Base-by-base conservation (phyloP, 1,140 invertebrate species). In the Neodiprion lecontei region DNA sequence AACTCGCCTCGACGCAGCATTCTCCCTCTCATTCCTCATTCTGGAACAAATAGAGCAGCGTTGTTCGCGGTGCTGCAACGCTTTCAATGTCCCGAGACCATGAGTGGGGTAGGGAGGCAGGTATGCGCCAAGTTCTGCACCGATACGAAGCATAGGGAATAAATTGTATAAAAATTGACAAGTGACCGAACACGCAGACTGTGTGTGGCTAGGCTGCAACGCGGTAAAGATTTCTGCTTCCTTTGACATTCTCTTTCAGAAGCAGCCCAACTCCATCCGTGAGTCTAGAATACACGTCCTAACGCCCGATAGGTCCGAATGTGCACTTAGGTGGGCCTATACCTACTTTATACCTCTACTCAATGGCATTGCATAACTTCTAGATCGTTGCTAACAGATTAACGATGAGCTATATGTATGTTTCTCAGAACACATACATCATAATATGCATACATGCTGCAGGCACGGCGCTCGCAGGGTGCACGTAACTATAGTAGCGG, bases 221-320 rank as follows among this genome's bases (percentile, higher is more conserved):
- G 28, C 28, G 28, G 28, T 5, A 61, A 61, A 61, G 4, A 17
- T 61, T 61, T 61, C 53, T 17, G 53, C n/a, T 61, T 12, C 53
- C n/a, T 61, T 61, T 61, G 53, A 61, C 53, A 61, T 61, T 61
- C 53, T 61, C 53, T 61, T 61, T 61, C 53, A 61, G 8, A 61
- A 0, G 5, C n/a, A 17, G 53, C 53, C 53, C 9, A 14, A 5
- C 28, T 40, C 28, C 28, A 40, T 40, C 28, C 28, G 28, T 40
- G 28, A 40, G 28, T 40, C 28, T 40, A 40, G 2, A 40, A 40
- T 40, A 40, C 2, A 40, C 28, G 28, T 40, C 28, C 2, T 40
- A 40, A 40, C 28, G 28, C 28, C 5, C 28, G 28, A 40, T 40
- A 40, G 28, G 28, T 40, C 28, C 28, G 28, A 40, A 40, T 40